Percentiles rank a stretch among this genome's conserved stretches.
These are phyloP conservation scores for Hippoglossus hippoglossus DNA, from an alignment of 2,797 vertebrate species.

Conservation along the genomic window DNA sequence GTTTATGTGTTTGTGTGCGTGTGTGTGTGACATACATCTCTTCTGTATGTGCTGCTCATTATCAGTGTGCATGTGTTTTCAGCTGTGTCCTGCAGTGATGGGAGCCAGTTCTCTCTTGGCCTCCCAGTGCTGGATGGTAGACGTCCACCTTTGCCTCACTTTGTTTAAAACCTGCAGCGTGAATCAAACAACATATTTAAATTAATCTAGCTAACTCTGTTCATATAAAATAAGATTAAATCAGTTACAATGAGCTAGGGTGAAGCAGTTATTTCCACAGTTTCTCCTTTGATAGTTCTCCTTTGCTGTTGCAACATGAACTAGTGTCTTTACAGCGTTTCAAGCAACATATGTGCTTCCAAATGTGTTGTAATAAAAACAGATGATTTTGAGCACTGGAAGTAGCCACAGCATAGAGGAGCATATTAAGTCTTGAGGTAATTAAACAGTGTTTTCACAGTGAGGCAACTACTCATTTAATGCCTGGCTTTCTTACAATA, in stretches of 20 bases:
- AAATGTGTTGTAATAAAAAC: not conserved
- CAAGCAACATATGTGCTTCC: not conserved
- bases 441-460: no score
- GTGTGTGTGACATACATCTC: not conserved
- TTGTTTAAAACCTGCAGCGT: constrained; percentile 41
- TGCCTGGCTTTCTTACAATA: no score
- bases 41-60: constrained; percentile 16
- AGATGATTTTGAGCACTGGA: no score
- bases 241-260: not conserved
- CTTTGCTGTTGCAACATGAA: not conserved
- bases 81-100: constrained; percentile 47
- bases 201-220: not conserved
- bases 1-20: constrained; percentile 2
- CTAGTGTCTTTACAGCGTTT: not conserved
- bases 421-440: not conserved
- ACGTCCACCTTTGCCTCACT: constrained; percentile 50
- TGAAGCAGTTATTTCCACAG: not conserved
- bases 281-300: not conserved
- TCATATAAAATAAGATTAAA: constrained; percentile 5
- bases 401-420: not conserved
- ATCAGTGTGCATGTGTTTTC: constrained; percentile 65
- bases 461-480: not conserved
- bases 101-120: constrained; percentile 72
- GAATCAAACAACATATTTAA: constrained; percentile 2
- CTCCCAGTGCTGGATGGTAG: constrained; percentile 65